Evolutionary conservation across 2,888 invertebrate genomes (phyloP).

Genomic region (Metalampra italica): DNA sequence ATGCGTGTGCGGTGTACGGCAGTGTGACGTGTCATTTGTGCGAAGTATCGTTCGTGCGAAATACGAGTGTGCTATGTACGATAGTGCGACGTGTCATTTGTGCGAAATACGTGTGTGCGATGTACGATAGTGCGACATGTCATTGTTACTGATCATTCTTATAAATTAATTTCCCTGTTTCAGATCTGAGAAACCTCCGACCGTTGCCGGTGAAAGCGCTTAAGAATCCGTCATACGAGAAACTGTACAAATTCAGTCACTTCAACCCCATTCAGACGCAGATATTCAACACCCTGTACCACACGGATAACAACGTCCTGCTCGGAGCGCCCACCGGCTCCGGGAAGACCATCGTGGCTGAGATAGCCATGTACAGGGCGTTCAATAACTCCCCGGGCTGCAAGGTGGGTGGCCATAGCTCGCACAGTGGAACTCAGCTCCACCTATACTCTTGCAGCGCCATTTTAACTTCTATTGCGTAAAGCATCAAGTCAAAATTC

Average conservation of each 20-base stretch:
- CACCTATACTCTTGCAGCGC: too few species aligned
- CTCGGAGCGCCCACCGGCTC: constrained; percentile 98
- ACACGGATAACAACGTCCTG: constrained; percentile 95
- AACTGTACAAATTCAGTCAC: constrained; percentile 93
- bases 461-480: too few species aligned
- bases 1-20: too few species aligned
- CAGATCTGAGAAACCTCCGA: constrained; percentile 92
- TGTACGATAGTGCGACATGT: too few species aligned
- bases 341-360: constrained; percentile 99
- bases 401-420: constrained; percentile 81
- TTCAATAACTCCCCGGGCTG: constrained; percentile 88
- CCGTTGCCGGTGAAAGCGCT: constrained; percentile 93
- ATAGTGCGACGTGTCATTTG: too few species aligned
- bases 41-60: too few species aligned
- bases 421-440: too few species aligned
- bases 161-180: constrained; percentile 12
- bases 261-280: constrained; percentile 99
- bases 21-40: too few species aligned
- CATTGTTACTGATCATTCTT: too few species aligned
- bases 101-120: too few species aligned
- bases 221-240: constrained; percentile 86
- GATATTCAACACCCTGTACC: constrained; percentile 97
- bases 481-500: too few species aligned
- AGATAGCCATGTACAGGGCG: constrained; percentile 96
- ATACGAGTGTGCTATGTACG: too few species aligned